These are phyloP conservation scores for Anguilla obscura DNA, from an alignment of 2,797 vertebrate genomes.

Conservation along the genomic window DNA sequence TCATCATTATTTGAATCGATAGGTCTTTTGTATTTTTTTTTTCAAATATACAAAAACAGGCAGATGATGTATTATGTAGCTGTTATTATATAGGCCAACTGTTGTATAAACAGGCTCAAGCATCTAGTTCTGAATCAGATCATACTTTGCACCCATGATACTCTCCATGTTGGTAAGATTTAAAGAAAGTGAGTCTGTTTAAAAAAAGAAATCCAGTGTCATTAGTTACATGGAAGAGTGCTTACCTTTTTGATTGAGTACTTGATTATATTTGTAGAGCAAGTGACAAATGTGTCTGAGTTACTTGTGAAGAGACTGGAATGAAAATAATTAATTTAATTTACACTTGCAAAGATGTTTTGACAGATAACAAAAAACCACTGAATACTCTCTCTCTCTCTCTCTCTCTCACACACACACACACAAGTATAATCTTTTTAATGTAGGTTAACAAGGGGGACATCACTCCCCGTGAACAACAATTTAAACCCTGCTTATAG, in stretches of 20 bases:
- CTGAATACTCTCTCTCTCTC: no score
- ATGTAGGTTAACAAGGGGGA: no score
- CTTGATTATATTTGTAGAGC: background rate
- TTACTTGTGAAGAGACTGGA: background rate
- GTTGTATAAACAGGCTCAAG: background rate
- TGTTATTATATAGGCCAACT: background rate
- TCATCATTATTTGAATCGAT: background rate
- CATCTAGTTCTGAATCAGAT: conserved; percentile 1
- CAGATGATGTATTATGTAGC: background rate
- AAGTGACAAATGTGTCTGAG: background rate
- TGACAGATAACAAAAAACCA: no score
- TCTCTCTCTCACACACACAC: no score
- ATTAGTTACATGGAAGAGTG: background rate
- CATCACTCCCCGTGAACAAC: no score
- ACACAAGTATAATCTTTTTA: no score
- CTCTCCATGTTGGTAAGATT: background rate
- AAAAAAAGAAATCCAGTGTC: background rate
- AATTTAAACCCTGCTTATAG: background rate
- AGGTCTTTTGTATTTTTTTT: background rate
- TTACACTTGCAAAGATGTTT: background rate
- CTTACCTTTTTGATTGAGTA: background rate
- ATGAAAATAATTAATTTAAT: background rate
- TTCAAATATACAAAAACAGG: background rate
- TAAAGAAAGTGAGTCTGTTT: background rate
- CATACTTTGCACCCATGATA: background rate